phyloP scores from a whole-genome alignment of 2,797 vertebrate species.

The Notoglanidium macrostoma region DNA sequence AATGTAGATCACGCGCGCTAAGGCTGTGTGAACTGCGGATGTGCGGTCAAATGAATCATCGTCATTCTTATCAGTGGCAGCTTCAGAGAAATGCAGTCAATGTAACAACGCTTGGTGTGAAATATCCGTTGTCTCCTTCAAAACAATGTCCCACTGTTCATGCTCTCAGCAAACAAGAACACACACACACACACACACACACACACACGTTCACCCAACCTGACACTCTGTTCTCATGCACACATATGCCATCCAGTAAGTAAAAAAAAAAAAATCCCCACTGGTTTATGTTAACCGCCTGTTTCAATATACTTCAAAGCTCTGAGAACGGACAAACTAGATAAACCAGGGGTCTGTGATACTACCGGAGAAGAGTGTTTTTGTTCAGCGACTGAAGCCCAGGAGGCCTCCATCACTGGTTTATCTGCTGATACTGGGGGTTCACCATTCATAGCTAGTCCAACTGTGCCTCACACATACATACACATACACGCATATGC shows the following conservation, averaged over 20 bases:
- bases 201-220: conserved; percentile 24
- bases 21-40: conserved; percentile 49
- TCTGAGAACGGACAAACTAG: conserved; percentile 43
- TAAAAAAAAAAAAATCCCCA: conserved; percentile 33
- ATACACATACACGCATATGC: neutral
- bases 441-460: conserved; percentile 21
- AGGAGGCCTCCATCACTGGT: conserved; percentile 59
- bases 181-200: conserved; percentile 31
- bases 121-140: conserved; percentile 42
- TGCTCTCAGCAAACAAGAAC: conserved; percentile 11
- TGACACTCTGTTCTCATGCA: conserved; percentile 9
- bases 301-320: conserved; percentile 51
- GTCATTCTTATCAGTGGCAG: conserved; percentile 49
- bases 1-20: conserved; percentile 35
- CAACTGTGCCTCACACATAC: conserved; percentile 17
- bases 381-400: conserved; percentile 57
- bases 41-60: conserved; percentile 53
- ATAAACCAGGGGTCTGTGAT: conserved; percentile 49
- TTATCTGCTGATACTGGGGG: conserved; percentile 55
- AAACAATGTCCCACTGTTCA: conserved; percentile 58
- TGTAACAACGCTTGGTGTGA: conserved; percentile 42
- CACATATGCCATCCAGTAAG: conserved; percentile 18
- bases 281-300: conserved; percentile 40
- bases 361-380: conserved; percentile 46
- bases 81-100: conserved; percentile 48